Percentiles rank a stretch among this genome's conserved stretches.
Conservation (phyloP, 2,113 vertebrate genomes). For the Etia nguti region DNA sequence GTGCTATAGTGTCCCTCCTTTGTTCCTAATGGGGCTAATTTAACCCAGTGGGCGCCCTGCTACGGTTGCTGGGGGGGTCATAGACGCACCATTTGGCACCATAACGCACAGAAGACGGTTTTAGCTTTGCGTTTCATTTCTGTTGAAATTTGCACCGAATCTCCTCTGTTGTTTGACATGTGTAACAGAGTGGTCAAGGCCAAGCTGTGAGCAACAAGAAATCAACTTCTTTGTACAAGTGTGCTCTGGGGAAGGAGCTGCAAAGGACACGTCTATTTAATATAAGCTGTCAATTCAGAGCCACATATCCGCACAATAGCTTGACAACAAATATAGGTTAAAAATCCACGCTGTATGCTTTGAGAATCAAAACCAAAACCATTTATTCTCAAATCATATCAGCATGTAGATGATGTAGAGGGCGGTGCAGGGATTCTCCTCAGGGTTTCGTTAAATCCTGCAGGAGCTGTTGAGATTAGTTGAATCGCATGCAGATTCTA, state of each 20-base stretch:
- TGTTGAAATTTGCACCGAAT: background rate
- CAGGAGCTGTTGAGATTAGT: constrained; percentile 4
- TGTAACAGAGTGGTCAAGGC: background rate
- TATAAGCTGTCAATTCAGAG: background rate
- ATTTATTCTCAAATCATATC: background rate
- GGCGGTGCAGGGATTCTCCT: constrained; percentile 21
- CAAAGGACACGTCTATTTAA: background rate
- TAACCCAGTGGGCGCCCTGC: background rate
- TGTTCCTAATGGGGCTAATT: background rate
- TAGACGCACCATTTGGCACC: constrained; percentile 40
- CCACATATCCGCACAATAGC: background rate
- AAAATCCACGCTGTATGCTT: background rate
- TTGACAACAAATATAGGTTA: background rate
- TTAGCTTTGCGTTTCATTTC: background rate
- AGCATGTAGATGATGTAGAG: constrained; percentile 2
- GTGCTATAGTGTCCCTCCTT: background rate
- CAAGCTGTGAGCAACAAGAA: constrained; percentile 18
- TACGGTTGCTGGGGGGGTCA: background rate
- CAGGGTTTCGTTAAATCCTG: constrained; percentile 10
- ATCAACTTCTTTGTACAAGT: constrained; percentile 2
- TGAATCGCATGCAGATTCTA: background rate
- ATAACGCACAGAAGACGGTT: constrained; percentile 4
- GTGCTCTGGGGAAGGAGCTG: background rate
- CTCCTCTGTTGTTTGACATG: background rate
- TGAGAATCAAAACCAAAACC: background rate